phyloP scores from a whole-genome alignment of 2,888 invertebrate species.

The Drosophila suboccidentalis region DNA sequence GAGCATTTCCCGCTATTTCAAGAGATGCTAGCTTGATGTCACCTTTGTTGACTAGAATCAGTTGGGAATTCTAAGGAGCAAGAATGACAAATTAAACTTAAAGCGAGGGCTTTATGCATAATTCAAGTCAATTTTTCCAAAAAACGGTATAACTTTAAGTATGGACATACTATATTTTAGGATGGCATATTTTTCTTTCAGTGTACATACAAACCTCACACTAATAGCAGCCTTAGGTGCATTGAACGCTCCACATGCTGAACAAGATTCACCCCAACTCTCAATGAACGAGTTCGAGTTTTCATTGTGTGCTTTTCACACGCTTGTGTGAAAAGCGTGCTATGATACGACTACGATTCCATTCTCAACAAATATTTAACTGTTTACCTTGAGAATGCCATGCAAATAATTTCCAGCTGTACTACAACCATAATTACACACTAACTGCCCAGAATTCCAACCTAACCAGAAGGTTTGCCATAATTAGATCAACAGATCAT shows the following conservation, averaged over 20 bases:
- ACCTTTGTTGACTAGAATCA: no score
- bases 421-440: constrained; percentile 1
- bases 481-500: constrained; percentile 4
- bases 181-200: no score
- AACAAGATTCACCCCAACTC: constrained; percentile 21
- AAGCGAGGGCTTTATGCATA: no score
- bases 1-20: no score
- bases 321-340: constrained; percentile 76
- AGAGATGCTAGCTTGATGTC: no score
- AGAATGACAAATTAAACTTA: no score
- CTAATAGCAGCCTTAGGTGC: constrained; percentile 12
- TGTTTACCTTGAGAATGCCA: constrained; percentile 55
- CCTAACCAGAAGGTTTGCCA: neutral
- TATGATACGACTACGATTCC: constrained; percentile 55
- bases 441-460: constrained; percentile 1
- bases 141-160: no score
- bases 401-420: constrained; percentile 25
- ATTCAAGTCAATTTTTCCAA: no score
- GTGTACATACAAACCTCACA: neutral
- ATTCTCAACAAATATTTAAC: constrained; percentile 64
- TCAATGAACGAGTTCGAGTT: constrained; percentile 3
- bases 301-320: constrained; percentile 70
- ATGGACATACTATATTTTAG: no score
- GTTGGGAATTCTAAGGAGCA: no score
- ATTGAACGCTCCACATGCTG: constrained; percentile 50